Percentiles rank a stretch among this genome's conserved stretches.
phyloP scores from a whole-genome alignment of 2,888 invertebrate genomes.

The Ephialtes manifestator region DNA sequence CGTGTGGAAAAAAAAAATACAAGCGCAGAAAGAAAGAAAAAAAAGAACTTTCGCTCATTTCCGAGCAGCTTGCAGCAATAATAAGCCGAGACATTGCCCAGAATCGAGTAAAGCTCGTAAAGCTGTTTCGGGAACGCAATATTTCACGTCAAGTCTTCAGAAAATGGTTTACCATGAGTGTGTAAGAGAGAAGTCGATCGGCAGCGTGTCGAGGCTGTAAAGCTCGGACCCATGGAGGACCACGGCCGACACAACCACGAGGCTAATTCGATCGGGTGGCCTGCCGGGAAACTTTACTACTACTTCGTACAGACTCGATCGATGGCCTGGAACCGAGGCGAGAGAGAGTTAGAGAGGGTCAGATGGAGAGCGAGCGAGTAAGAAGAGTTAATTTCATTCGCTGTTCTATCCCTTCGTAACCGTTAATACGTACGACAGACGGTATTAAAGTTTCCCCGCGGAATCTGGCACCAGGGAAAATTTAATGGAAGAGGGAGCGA shows the following conservation, averaged over 20 bases:
- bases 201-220: constrained; percentile 29
- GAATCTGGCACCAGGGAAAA: constrained; percentile 47
- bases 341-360: background rate
- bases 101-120: constrained; percentile 3
- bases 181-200: constrained; percentile 38
- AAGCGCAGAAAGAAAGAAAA: background rate
- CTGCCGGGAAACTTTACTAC: constrained; percentile 68
- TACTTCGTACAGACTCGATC: constrained; percentile 64
- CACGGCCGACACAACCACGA: constrained; percentile 45
- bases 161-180: constrained; percentile 25
- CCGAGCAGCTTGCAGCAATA: background rate
- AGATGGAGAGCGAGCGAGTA: constrained; percentile 14
- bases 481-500: constrained; percentile 24
- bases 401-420: constrained; percentile 51
- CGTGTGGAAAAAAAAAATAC: background rate
- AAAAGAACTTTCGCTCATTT: background rate
- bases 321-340: constrained; percentile 38
- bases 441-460: constrained; percentile 66
- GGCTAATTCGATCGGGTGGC: constrained; percentile 64
- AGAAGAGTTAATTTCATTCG: constrained; percentile 65
- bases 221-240: constrained; percentile 37
- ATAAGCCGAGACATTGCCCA: background rate
- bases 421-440: constrained; percentile 67
- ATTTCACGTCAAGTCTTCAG: background rate
- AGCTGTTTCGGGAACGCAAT: constrained; percentile 7